Percentiles rank a stretch among this genome's conserved stretches.
phyloP scores from a whole-genome alignment of 2,888 invertebrate species.

The Panopea generosa region DNA sequence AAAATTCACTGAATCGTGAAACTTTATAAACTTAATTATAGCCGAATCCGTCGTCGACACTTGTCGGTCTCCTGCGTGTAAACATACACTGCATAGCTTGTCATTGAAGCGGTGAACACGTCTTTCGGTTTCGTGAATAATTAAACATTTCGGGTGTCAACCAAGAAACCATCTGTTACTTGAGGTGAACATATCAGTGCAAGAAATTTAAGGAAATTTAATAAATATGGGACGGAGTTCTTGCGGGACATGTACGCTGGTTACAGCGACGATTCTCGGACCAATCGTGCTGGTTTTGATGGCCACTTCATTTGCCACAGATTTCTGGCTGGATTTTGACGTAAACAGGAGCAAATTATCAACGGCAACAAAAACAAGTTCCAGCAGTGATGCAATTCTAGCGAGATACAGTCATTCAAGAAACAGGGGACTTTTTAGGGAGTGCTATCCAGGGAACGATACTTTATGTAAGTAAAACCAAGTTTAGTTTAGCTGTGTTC shows the following conservation, averaged over 20 bases:
- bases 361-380: not conserved
- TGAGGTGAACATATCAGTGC: too few relatives aligned
- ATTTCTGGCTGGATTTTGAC: conserved; percentile 79
- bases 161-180: too few relatives aligned
- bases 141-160: too few relatives aligned
- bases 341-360: conserved; percentile 66
- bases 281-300: conserved; percentile 75
- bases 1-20: conserved; percentile 1
- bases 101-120: not conserved
- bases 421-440: conserved; percentile 78
- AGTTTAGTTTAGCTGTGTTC: too few relatives aligned
- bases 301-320: conserved; percentile 79
- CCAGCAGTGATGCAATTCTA: conserved; percentile 4
- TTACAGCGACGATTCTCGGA: conserved; percentile 73
- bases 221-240: conserved; percentile 58
- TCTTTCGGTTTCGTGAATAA: not conserved
- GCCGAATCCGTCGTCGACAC: not conserved
- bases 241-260: conserved; percentile 65
- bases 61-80: not conserved
- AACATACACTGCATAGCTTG: not conserved
- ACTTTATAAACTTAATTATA: not conserved
- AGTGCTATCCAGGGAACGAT: conserved; percentile 80
- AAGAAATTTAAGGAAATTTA: too few relatives aligned
- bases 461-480: conserved; percentile 76
- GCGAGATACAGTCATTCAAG: conserved; percentile 70